These are phyloP conservation scores for Blera fallax DNA, from an alignment of 2,888 invertebrate species.

Conservation along the genomic window DNA sequence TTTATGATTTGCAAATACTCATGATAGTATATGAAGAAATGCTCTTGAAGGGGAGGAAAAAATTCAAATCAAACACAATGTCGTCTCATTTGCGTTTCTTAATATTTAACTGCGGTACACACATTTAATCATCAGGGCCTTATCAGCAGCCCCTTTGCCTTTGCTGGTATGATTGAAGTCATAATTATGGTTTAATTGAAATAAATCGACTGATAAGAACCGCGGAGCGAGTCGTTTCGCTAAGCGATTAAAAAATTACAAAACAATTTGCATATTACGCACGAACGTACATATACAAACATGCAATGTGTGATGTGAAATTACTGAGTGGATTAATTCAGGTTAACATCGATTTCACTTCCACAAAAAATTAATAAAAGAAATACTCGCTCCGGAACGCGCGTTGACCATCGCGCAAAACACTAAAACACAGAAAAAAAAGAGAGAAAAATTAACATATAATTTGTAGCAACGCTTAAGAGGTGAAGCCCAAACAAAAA, in stretches of 20 bases:
- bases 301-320: background rate
- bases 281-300: background rate
- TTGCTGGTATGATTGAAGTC: slow-evolving; percentile 61
- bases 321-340: background rate
- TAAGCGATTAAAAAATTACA: slow-evolving; percentile 49
- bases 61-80: slow-evolving; percentile 42
- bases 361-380: background rate
- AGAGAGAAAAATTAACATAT: slow-evolving; percentile 18
- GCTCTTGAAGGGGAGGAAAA: slow-evolving; percentile 5
- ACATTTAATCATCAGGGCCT: slow-evolving; percentile 52
- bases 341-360: slow-evolving; percentile 24
- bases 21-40: slow-evolving; percentile 28
- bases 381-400: background rate
- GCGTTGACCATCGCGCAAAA: slow-evolving; percentile 22
- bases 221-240: slow-evolving; percentile 19
- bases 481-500: slow-evolving; percentile 15
- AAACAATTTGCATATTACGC: slow-evolving; percentile 38
- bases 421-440: background rate
- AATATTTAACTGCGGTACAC: slow-evolving; percentile 55
- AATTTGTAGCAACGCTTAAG: slow-evolving; percentile 49
- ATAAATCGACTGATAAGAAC: slow-evolving; percentile 67
- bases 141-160: slow-evolving; percentile 49
- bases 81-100: slow-evolving; percentile 67
- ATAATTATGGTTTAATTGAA: slow-evolving; percentile 72
- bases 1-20: slow-evolving; percentile 50